These are phyloP conservation scores for Pseudochaenichthys georgianus DNA, from an alignment of 2,797 vertebrate genomes.

Conservation along the genomic window DNA sequence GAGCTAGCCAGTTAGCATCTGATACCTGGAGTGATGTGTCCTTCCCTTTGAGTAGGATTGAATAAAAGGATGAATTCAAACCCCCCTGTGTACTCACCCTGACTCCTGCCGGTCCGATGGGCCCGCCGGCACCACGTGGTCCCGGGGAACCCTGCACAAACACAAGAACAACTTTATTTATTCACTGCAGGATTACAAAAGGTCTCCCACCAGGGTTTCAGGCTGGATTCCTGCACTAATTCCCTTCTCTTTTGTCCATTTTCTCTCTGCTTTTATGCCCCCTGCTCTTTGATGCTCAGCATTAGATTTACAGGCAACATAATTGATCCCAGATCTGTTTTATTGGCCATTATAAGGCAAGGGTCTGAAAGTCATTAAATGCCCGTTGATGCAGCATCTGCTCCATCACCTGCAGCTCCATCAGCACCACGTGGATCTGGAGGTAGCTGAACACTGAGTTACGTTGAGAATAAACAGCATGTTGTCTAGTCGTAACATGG, in stretches of 20 bases:
- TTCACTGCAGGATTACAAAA: slow-evolving; percentile 15
- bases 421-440: slow-evolving; percentile 15
- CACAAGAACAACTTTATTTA: slow-evolving; percentile 27
- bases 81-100: slow-evolving; percentile 84
- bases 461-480: no score
- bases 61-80: slow-evolving; percentile 6
- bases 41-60: not conserved
- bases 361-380: slow-evolving; percentile 73
- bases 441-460: no score
- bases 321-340: slow-evolving; percentile 77
- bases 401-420: slow-evolving; percentile 68
- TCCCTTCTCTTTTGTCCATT: slow-evolving; percentile 44
- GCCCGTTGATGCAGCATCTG: slow-evolving; percentile 64
- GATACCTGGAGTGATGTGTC: not conserved
- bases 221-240: slow-evolving; percentile 5
- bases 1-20: not conserved
- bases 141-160: slow-evolving; percentile 90
- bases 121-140: slow-evolving; percentile 87
- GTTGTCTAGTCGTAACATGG: no score
- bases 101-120: slow-evolving; percentile 91
- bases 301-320: slow-evolving; percentile 75
- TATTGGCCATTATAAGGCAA: slow-evolving; percentile 73
- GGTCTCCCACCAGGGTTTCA: slow-evolving; percentile 35
- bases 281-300: slow-evolving; percentile 75
- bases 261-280: slow-evolving; percentile 56